Base-by-base conservation (phyloP, 2,888 invertebrate species). In the Boloria selene region DNA sequence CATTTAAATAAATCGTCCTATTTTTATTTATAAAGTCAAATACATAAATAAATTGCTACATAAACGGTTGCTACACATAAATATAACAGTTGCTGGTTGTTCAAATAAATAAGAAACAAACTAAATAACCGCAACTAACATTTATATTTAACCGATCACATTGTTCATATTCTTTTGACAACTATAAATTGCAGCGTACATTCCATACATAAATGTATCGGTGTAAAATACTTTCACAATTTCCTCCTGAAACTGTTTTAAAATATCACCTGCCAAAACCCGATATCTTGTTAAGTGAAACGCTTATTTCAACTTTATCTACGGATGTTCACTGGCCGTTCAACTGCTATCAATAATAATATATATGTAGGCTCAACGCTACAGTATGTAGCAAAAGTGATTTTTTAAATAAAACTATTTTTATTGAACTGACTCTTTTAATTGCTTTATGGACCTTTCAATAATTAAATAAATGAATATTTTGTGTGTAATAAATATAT, bases 221-320 rank as follows among this genome's bases (percentile, higher is more conserved):
- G 31, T 65, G 49, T 61, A 62, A 68, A 68, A 68, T 60, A 68
- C 65, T 68, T 65, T 59, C 60, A 54, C 68, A 65, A 65, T 66
- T 68, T 68, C 65, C 68, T 60, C 51, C 60, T 45, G 62, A 65
- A 69, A 60, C 59, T 56, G 42, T 61, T 69, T 68, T 69, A 69
- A 69, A 66, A 69, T 69, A 69, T 63, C 53, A 52, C 69, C 60
- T 63, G 66, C 66, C 64, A 61, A 66, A 69, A 64, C 69, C 60
- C 68, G 65, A 75, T 73, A 66, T 68, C 70, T 67, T 68, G 68
- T 69, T 70, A 72, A 70, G 68, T 69, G 71, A 72, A 72, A 71
- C 66, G 69, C 64, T 69, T 67, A 67, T 69, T 69, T 69, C 67
- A 64, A 61, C 67, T 69, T 71, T 69, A 70, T 71, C 69, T 71